phyloP scores from a whole-genome alignment of 2,888 invertebrate species.

The Drosophila peninsularis region DNA sequence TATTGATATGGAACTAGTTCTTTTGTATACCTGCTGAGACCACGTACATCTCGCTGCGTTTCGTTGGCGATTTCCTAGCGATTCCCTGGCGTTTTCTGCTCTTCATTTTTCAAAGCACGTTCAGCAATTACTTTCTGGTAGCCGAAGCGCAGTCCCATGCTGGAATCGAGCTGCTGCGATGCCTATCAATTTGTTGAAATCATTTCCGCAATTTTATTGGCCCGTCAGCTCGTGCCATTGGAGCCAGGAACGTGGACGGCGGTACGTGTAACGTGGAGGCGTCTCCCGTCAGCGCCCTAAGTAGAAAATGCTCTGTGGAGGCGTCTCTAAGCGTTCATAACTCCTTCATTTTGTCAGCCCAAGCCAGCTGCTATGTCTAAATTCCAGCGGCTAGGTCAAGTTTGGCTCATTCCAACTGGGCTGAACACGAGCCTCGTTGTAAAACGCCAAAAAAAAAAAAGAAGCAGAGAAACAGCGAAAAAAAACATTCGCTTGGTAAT shows the following conservation, averaged over 20 bases:
- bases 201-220: conserved; percentile 81
- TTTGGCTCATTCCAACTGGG: conserved; percentile 77
- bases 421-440: conserved; percentile 72
- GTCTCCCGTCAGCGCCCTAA: conserved; percentile 41
- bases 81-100: conserved; percentile 19
- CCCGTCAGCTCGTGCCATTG: conserved; percentile 62
- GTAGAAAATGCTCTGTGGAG: conserved; percentile 28
- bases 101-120: conserved; percentile 39
- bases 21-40: conserved; percentile 36
- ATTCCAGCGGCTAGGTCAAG: conserved; percentile 76
- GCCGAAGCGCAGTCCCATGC: conserved; percentile 25
- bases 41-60: conserved; percentile 40
- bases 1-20: background rate
- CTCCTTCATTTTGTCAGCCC: conserved; percentile 43
- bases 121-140: conserved; percentile 44
- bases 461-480: conserved; percentile 4
- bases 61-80: conserved; percentile 24
- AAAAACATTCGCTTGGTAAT: conserved; percentile 52
- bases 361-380: conserved; percentile 64
- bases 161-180: conserved; percentile 44
- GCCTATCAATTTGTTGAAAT: conserved; percentile 81
- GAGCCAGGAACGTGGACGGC: conserved; percentile 36
- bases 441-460: conserved; percentile 16
- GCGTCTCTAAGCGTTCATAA: conserved; percentile 61
- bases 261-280: conserved; percentile 55